Evolutionary conservation across 2,888 invertebrate species (phyloP), one percentile per base, ranked within the genome.

Genomic region (Atethmia centrago): DNA sequence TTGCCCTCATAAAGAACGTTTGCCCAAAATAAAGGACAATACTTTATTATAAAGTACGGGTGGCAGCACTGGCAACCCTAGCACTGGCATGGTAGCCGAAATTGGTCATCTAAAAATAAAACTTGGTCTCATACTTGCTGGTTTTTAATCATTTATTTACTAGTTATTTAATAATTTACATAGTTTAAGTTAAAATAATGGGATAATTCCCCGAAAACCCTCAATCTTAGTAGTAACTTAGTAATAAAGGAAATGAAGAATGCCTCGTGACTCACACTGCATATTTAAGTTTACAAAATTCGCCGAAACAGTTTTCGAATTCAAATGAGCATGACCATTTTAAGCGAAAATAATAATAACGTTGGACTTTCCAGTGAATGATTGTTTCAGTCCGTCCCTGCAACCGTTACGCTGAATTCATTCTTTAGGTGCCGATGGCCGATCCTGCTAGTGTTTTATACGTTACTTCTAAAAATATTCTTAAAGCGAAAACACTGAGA

Each of bases 311-410:
- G 58, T 74, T 79, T 49, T 64, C 61, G 73, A 66, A 84, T 79
- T 78, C 71, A 75, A 81, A 84, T 74, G 40, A 71, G 82, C 83
- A 67, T 84, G 85, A 80, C 80, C 71, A 71, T 77, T 74, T 74
- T 65, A 63, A 72, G 66, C 72, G 4, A 85, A 77, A 85, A 77
- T 80, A 68, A 77, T 84, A 68, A 71, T 71, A 51, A 55, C 16
- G 31, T 71, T 56, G 36, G 65, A 75, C 53, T 85, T 78, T 78
- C 82, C 72, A 84, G 53, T 75, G 69, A 71, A 63, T 75, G 75
- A 71, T 65, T 83, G 58, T 53, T 83, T 58, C 31, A 79, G 53
- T 66, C 58, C 68, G 69, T 63, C 67, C 62, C 61, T 71, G 74
- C 51, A 31, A 31, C 79, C 51, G 73, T 68, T 83, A 61, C 42